A percentile compares a stretch with the other conserved stretches of the same genome.
Conservation (phyloP, 2,113 vertebrate species). For the Todiramphus chloris region DNA sequence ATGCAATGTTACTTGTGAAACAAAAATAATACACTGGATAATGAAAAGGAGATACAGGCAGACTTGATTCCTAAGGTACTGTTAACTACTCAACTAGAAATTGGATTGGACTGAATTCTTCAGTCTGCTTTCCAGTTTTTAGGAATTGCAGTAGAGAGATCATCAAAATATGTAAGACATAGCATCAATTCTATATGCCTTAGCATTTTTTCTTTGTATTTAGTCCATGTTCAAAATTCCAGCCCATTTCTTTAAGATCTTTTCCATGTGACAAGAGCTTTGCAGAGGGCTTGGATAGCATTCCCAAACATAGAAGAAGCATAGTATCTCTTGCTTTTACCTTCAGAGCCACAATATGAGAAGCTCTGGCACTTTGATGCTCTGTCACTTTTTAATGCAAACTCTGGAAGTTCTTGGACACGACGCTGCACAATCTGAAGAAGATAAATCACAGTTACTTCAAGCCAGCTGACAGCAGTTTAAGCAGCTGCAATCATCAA, state of each 20-base stretch:
- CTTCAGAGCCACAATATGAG: constrained; percentile 11
- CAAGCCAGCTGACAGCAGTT: constrained; percentile 94
- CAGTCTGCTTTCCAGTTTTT: background rate
- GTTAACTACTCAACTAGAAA: background rate
- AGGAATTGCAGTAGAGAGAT: background rate
- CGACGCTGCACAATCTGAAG: constrained; percentile 82
- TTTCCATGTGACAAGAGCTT: background rate
- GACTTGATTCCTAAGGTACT: background rate
- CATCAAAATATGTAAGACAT: background rate
- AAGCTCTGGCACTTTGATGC: constrained; percentile 36
- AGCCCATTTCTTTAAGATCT: background rate
- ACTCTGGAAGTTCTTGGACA: constrained; percentile 82
- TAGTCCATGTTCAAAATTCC: background rate
- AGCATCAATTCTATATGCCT: background rate
- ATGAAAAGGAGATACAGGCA: background rate
- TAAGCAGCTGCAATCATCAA: constrained; percentile 95
- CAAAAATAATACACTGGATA: background rate
- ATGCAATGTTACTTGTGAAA: background rate
- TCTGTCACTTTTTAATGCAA: constrained; percentile 75
- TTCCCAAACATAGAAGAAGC: background rate
- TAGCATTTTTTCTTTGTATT: background rate
- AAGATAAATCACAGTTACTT: constrained; percentile 99
- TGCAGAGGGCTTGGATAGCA: background rate
- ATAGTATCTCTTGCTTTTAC: background rate
- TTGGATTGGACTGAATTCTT: background rate